Conservation (phyloP, 64 coral and sea anemone species). For the Catalaphyllia jardinei region DNA sequence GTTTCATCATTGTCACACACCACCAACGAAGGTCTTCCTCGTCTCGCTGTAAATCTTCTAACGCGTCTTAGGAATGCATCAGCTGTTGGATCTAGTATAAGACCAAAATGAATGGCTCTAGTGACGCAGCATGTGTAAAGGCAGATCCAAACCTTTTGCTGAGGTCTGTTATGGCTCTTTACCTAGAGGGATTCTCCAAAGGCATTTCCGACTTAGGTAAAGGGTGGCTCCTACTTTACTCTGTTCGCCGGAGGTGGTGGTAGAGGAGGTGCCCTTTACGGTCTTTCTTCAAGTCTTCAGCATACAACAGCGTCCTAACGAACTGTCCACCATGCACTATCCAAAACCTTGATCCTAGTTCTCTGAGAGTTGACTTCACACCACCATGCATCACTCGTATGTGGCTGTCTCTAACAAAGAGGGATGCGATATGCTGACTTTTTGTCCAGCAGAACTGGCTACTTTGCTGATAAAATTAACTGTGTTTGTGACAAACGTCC, state of each 20-base stretch:
- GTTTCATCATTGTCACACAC: slow-evolving; percentile 50
- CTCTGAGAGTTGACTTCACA: slow-evolving; percentile 20
- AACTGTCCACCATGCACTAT: not conserved
- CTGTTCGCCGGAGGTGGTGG: slow-evolving; percentile 40
- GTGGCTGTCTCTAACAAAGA: slow-evolving; percentile 46
- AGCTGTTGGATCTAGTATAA: not conserved
- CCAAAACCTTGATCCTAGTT: slow-evolving; percentile 36
- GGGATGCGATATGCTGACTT: slow-evolving; percentile 11
- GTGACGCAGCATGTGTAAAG: slow-evolving; percentile 5
- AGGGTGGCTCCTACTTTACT: slow-evolving; percentile 26
- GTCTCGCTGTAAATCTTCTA: slow-evolving; percentile 40
- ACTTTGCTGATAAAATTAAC: not conserved
- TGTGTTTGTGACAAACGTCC: not conserved
- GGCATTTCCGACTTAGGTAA: slow-evolving; percentile 50
- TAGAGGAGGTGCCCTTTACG: not conserved
- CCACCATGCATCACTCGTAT: slow-evolving; percentile 28
- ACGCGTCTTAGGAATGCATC: not conserved
- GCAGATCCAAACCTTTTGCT: slow-evolving; percentile 28
- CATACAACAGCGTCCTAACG: slow-evolving; percentile 31
- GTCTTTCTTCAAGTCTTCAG: slow-evolving; percentile 26
- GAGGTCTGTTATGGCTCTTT: slow-evolving; percentile 9
- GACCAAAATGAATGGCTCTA: slow-evolving; percentile 27
- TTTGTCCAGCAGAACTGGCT: slow-evolving; percentile 21
- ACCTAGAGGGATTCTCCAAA: slow-evolving; percentile 56
- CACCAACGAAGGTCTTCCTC: slow-evolving; percentile 31